phyloP scores from a whole-genome alignment of 2,797 vertebrate genomes.

The Kryptopterus vitreolus region DNA sequence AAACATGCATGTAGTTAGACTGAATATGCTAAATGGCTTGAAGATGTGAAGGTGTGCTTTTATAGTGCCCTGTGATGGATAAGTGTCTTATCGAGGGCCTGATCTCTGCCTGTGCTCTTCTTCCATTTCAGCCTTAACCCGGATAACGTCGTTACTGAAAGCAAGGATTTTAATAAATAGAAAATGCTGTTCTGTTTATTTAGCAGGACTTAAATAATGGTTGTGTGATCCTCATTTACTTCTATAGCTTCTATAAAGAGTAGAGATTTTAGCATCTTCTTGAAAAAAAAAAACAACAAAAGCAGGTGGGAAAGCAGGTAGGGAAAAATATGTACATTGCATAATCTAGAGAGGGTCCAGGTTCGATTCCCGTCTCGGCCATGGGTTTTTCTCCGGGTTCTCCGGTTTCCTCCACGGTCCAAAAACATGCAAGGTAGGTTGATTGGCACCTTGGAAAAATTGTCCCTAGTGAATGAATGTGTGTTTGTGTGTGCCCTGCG shows the following conservation, averaged over 20 bases:
- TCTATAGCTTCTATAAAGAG: not conserved
- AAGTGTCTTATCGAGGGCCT: not conserved
- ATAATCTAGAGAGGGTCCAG: no score
- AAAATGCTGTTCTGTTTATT: not conserved
- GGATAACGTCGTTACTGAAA: not conserved
- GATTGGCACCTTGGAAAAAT: no score
- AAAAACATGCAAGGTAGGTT: no score
- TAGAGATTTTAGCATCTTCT: no score
- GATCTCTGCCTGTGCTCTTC: not conserved
- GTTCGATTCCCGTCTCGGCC: no score
- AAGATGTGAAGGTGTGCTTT: not conserved
- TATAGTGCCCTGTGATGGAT: not conserved
- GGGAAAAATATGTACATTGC: no score
- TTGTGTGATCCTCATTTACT: not conserved
- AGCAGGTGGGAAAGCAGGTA: no score
- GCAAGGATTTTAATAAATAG: not conserved
- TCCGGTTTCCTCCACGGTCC: no score
- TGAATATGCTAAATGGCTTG: not conserved
- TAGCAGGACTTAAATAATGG: not conserved
- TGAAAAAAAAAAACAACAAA: no score
- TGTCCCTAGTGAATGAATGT: no score
- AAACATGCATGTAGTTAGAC: not conserved
- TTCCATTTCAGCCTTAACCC: not conserved
- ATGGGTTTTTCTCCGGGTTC: no score
- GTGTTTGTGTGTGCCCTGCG: no score